Percentiles rank a stretch among this genome's conserved stretches.
Conservation (phyloP, 2,113 vertebrate species). For the Callipepla squamata region DNA sequence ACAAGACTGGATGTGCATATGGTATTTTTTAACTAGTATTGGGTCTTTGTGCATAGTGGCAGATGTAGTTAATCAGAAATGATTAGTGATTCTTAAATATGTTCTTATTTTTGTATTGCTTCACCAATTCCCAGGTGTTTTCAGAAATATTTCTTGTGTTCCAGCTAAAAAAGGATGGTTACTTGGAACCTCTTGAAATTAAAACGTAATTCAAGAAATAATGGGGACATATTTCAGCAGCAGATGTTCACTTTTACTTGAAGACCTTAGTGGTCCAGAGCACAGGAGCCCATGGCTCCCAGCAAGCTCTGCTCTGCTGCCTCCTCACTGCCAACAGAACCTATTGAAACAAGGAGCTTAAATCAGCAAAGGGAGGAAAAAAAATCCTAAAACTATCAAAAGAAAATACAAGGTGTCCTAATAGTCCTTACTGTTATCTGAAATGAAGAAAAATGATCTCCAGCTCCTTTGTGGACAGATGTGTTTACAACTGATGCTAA, state of each 20-base stretch:
- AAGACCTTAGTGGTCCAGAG: background rate
- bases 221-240: background rate
- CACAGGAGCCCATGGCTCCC: background rate
- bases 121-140: slow-evolving; percentile 11
- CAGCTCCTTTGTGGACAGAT: background rate
- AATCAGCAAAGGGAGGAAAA: background rate
- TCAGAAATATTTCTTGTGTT: background rate
- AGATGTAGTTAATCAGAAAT: slow-evolving; percentile 1
- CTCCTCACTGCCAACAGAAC: background rate
- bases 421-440: background rate
- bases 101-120: background rate
- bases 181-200: background rate
- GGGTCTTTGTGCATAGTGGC: background rate
- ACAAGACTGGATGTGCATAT: background rate
- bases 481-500: background rate
- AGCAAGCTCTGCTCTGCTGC: background rate
- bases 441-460: background rate
- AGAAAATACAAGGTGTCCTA: background rate
- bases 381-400: background rate
- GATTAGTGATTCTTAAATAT: background rate
- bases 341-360: background rate
- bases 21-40: background rate
- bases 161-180: background rate
- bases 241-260: slow-evolving; percentile 13
- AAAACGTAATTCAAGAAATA: background rate